Evolutionary conservation across 2,797 vertebrate genomes (phyloP).

Genomic region (Petrocephalus schoutedeni): DNA sequence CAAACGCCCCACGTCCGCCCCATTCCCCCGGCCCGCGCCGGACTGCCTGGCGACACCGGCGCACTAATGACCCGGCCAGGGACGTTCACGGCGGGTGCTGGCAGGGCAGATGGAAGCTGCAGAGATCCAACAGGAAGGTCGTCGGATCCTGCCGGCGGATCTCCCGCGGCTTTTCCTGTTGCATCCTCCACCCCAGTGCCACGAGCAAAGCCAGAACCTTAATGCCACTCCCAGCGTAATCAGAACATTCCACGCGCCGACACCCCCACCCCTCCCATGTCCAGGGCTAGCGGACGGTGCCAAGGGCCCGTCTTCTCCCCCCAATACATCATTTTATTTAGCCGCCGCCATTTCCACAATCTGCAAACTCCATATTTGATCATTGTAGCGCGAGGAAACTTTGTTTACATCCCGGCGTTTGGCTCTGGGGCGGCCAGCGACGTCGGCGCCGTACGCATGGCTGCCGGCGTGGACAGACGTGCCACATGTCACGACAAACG

Average conservation of each 20-base stretch:
- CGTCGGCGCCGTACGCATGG: neutral
- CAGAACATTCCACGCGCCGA: neutral
- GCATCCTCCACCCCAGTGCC: slow-evolving; percentile 34
- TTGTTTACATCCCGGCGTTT: neutral
- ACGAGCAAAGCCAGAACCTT: neutral
- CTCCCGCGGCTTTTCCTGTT: slow-evolving; percentile 40
- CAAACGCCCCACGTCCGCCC: slow-evolving; percentile 64
- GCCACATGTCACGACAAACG: neutral
- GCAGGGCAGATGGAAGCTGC: slow-evolving; percentile 67
- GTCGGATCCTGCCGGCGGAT: slow-evolving; percentile 49
- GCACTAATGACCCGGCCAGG: slow-evolving; percentile 70
- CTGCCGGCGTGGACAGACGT: neutral
- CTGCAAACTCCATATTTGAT: neutral
- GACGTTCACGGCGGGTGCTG: slow-evolving; percentile 63
- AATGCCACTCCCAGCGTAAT: neutral
- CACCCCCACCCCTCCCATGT: neutral
- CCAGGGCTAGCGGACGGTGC: neutral
- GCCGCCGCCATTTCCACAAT: neutral
- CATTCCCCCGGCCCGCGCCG: slow-evolving; percentile 65
- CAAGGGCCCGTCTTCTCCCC: neutral
- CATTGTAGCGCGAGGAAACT: neutral
- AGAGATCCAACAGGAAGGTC: slow-evolving; percentile 70
- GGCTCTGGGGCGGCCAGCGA: neutral
- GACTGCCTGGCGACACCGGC: slow-evolving; percentile 70
- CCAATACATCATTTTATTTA: neutral